Base-by-base conservation (phyloP, 2,888 invertebrate genomes). In the Homarus gammarus region DNA sequence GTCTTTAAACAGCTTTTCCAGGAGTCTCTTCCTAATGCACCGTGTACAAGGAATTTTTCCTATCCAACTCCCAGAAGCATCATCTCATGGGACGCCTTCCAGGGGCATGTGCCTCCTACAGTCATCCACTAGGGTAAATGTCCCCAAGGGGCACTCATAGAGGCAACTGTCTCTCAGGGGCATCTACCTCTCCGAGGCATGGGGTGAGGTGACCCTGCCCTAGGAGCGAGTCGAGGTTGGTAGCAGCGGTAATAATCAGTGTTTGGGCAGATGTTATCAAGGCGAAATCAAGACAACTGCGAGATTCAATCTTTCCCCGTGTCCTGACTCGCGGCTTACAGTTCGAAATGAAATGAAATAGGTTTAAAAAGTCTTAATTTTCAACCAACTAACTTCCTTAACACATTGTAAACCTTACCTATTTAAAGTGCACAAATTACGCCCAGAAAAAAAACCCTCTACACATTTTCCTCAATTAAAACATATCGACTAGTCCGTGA, bases 191-290 rank as follows among this genome's bases (percentile, higher is more conserved):
- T n/a, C n/a, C n/a, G n/a, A n/a, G n/a, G n/a, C n/a, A n/a, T n/a
- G n/a, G n/a, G n/a, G n/a, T n/a, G n/a, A n/a, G n/a, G n/a, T n/a
- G n/a, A n/a, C n/a, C n/a, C n/a, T n/a, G n/a, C n/a, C n/a, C n/a
- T n/a, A n/a, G 61, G 61, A 61, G 61, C 36, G 36, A 36, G 27
- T 38, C 51, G 79, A 61, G 72, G 12, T 18, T 27, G 49, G 18
- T 8, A 27, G 68, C n/a, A n/a, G 51, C n/a, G 27, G 84, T 40
- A 36, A 56, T 73, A 73, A 84, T 84, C 84, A 84, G 84, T 84
- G 84, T 84, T 84, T 73, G 85, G 85, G 78, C 85, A 86, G 85
- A 86, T 86, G 85, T 86, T 86, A 86, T 86, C 85, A 86, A 86
- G 85, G n/a, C 78, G 85, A 78, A 86, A 86, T 86, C 85, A 86